Conservation (phyloP, 2,888 invertebrate species). For the Agrotis ipsilon region DNA sequence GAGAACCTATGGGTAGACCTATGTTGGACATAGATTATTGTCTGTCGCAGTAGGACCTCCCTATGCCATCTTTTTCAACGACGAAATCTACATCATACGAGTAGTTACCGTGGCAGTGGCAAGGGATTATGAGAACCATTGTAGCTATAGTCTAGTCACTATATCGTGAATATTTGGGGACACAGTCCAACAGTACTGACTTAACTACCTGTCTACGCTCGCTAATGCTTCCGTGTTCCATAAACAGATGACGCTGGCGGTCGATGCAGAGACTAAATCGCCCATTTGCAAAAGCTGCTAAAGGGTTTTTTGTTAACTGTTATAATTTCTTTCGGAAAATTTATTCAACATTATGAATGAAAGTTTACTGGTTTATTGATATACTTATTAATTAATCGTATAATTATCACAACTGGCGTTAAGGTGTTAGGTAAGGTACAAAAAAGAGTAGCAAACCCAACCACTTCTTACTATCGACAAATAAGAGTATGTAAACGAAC, state of each 20-base stretch:
- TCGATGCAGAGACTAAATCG: neutral
- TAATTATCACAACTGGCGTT: no score
- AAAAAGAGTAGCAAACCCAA: no score
- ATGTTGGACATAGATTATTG: no score
- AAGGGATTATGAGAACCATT: no score
- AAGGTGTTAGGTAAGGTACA: no score
- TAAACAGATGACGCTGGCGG: constrained; percentile 4
- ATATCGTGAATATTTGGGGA: neutral
- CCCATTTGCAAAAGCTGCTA: neutral
- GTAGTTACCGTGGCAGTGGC: neutral
- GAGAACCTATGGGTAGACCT: no score
- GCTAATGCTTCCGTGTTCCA: neutral
- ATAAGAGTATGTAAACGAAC: constrained; percentile 24
- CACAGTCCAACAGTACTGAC: neutral
- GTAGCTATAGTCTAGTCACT: neutral
- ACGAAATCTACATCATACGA: neutral
- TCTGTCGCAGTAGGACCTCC: no score
- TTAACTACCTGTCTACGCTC: neutral
- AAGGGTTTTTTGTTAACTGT: neutral
- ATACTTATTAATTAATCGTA: neutral
- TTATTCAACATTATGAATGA: neutral
- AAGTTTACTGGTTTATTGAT: neutral
- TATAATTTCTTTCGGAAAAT: neutral
- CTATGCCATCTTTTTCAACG: no score
- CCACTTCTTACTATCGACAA: neutral